Evolutionary conservation across 2,888 invertebrate species (phyloP).

Genomic region (Acrocyrtus sp.): DNA sequence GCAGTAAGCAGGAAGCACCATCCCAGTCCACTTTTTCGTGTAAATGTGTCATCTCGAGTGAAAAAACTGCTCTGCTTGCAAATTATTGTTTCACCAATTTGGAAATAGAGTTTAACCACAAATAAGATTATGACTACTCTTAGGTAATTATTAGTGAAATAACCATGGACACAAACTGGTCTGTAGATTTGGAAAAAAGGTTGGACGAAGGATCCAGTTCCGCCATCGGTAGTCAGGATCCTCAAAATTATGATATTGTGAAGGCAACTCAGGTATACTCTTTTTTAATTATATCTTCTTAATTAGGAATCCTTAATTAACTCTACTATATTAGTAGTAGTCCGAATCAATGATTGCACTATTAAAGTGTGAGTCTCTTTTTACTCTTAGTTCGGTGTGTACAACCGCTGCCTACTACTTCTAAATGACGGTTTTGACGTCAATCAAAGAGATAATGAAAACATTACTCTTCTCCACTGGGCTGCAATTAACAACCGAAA

Average conservation of each 20-base stretch:
- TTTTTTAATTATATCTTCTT: background rate
- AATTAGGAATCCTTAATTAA: background rate
- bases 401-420: slow-evolving; percentile 75
- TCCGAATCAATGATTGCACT: background rate
- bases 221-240: slow-evolving; percentile 17
- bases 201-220: too few species aligned
- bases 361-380: too few species aligned
- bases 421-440: slow-evolving; percentile 94
- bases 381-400: slow-evolving; percentile 91
- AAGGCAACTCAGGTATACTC: slow-evolving; percentile 89
- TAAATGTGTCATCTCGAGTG: too few species aligned
- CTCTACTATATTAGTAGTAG: background rate
- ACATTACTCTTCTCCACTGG: slow-evolving; percentile 98
- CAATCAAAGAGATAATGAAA: slow-evolving; percentile 93
- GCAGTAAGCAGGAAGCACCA: too few species aligned
- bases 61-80: too few species aligned
- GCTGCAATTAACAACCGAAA: slow-evolving; percentile 97
- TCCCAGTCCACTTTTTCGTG: too few species aligned
- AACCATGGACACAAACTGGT: too few species aligned
- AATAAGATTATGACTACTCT: too few species aligned
- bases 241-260: slow-evolving; percentile 83
- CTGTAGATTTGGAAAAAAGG: too few species aligned
- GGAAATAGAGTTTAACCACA: too few species aligned
- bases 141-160: too few species aligned
- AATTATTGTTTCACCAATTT: too few species aligned